Base-by-base conservation (phyloP, 2,888 invertebrate species). In the Tortrix viridana region DNA sequence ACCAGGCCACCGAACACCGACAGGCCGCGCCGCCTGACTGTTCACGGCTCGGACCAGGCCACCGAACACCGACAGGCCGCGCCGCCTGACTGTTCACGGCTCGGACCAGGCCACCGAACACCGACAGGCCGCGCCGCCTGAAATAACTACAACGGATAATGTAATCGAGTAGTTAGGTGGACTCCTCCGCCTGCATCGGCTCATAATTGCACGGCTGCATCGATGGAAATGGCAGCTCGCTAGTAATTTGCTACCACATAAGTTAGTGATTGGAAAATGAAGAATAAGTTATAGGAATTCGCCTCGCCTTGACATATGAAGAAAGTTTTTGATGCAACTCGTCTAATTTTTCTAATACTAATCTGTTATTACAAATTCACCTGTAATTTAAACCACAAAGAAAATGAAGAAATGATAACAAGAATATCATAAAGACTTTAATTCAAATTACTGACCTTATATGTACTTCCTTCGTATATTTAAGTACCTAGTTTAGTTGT, bases 331-430 rank as follows among this genome's bases (percentile, higher is more conserved):
- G 12, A 32, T 37, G 32, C 43, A 49, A 32, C 20, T 32, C 50
- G 22, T 37, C 55, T 55, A 61, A 55, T 61, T 61, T 55, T 48
- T 61, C 43, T 43, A 37, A 50, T 44, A 22, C 49, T 55, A 56
- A 61, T 61, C 43, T 61, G 41, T 55, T 43, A 61, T 61, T 56
- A 38, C 50, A 41, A 44, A 62, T 62, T 56, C 50, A 62, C 37
- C 46, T 50, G 12, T 50, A 22, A 56, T 56, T 50, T 50, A 14
- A 49, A 56, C 16, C 9, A 44, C 47, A 47, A 52, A 52, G 52
- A 52, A 52, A 52, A 20, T 22, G 38, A 7, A 38, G 38, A 52
- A 20, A 20, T 50, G 37, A 52, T 52, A 37, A 52, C 19, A 52
- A 50, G 19, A 44, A 18, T 4, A 6, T 12, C 19, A 18, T 19